These are phyloP conservation scores for Brachionichthys hirsutus DNA, from an alignment of 2,113 vertebrate species.

Conservation along the genomic window DNA sequence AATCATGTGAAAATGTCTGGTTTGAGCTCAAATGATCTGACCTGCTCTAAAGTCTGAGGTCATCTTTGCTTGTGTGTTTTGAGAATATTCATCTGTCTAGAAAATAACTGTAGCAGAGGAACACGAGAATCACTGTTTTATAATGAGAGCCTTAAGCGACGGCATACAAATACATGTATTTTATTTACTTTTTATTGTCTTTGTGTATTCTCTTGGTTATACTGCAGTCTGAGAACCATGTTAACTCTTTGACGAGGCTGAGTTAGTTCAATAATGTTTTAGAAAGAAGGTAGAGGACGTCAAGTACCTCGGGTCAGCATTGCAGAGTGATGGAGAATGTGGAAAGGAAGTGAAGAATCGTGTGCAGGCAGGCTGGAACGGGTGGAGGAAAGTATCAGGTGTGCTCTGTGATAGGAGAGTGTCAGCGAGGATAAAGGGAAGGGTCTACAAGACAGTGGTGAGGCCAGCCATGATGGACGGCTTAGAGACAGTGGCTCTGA, in stretches of 20 bases:
- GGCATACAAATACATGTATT: slow-evolving; percentile 68
- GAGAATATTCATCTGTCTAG: slow-evolving; percentile 64
- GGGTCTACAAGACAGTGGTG: too few species aligned
- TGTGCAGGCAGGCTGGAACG: too few species aligned
- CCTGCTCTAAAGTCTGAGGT: slow-evolving; percentile 33
- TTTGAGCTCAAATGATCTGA: slow-evolving; percentile 28
- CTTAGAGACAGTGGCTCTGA: too few species aligned
- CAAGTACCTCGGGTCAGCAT: too few species aligned
- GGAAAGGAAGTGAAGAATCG: too few species aligned
- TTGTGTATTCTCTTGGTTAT: slow-evolving; percentile 75
- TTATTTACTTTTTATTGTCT: slow-evolving; percentile 71
- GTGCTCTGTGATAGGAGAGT: too few species aligned
- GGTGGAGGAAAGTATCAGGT: too few species aligned
- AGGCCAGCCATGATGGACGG: too few species aligned
- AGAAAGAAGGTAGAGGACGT: too few species aligned
- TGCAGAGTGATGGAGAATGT: too few species aligned
- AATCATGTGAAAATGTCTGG: slow-evolving; percentile 1
- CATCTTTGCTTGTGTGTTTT: slow-evolving; percentile 36
- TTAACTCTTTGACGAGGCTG: slow-evolving; percentile 62
- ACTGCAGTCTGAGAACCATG: slow-evolving; percentile 62
- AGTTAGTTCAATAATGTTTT: background rate
- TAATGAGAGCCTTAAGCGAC: slow-evolving; percentile 73
- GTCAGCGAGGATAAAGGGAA: too few species aligned
- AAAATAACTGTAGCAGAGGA: slow-evolving; percentile 62
- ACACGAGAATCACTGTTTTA: slow-evolving; percentile 72